Evolutionary conservation across 1,140 invertebrate genomes (phyloP), one percentile per base, ranked within the genome.

Genomic region (Polyergus mexicanus): DNA sequence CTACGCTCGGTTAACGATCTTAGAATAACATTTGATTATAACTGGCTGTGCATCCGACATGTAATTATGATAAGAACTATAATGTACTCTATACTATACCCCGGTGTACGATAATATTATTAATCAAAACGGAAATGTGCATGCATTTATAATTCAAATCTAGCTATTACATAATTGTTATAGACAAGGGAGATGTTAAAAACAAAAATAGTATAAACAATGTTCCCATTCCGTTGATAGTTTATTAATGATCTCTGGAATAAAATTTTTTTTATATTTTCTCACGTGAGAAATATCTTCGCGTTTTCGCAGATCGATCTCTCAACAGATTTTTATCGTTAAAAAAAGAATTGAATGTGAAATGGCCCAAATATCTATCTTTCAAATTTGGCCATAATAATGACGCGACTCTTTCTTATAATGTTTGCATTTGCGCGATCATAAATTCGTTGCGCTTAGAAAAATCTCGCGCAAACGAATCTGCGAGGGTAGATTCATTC

Each of bases 381-480:
- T n/a, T 71, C 54, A n/a, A 44, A 47, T 32, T 54, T 54, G 22
- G 11, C 8, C 1, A 19, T 16, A 66, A 71, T 22, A 13, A n/a
- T 54, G 19, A 32, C 28, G 38, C 19, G 22, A 58, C 2, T 44
- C 41, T 19, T 28, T 54, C n/a, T 0, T n/a, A 19, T 47, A 35
- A 84, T 10, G 13, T 25, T 76, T 54, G 41, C 69, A 63, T 54
- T 60, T 60, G 44, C 8, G 35, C 25, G n/a, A 51, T 71, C 35
- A 32, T 19, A 10, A 22, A 81, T 72, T 81, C 2, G 13, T 47
- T 81, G 35, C 38, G 35, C 44, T 19, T 58, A 58, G 77, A 19
- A 71, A 41, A 81, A 35, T 69, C 38, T 58, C 28, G 38, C 22
- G 58, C 58, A 62, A 75, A 63, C n/a, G 54, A 81, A 25, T 3